Conservation (phyloP, 37 sponge, comb jelly and placozoan species). For the Geodia barretti region DNA sequence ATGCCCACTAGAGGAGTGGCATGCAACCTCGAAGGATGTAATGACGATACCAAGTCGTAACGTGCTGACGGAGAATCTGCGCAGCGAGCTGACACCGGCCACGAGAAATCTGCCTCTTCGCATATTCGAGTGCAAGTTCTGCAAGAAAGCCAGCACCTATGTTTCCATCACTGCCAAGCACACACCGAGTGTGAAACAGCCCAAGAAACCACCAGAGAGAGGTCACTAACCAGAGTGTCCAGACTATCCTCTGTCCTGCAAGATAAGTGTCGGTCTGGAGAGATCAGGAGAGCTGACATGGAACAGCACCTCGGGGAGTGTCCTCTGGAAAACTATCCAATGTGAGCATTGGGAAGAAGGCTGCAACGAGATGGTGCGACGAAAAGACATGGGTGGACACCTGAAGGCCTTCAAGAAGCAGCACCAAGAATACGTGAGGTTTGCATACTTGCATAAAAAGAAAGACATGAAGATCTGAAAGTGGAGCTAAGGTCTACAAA, state of each 20-base stretch:
- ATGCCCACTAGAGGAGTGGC: no score
- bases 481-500: not conserved
- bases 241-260: slow-evolving; percentile 5
- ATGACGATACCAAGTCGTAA: no score
- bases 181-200: not conserved
- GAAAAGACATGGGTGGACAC: not conserved
- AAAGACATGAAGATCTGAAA: no score
- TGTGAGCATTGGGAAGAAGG: not conserved
- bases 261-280: not conserved
- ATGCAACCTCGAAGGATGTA: no score
- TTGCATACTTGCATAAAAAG: not conserved
- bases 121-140: slow-evolving; percentile 12
- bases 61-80: no score
- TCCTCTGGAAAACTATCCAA: not conserved
- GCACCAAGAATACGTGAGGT: slow-evolving; percentile 27
- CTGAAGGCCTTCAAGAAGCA: not conserved
- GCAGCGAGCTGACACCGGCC: not conserved
- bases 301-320: slow-evolving; percentile 21
- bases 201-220: not conserved
- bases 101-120: not conserved
- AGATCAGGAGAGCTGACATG: not conserved
- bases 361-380: not conserved
- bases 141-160: not conserved
- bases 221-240: slow-evolving; percentile 4
- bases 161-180: not conserved